Evolutionary conservation across 2,113 vertebrate species (phyloP).

Genomic region (Zosterops japonicus): DNA sequence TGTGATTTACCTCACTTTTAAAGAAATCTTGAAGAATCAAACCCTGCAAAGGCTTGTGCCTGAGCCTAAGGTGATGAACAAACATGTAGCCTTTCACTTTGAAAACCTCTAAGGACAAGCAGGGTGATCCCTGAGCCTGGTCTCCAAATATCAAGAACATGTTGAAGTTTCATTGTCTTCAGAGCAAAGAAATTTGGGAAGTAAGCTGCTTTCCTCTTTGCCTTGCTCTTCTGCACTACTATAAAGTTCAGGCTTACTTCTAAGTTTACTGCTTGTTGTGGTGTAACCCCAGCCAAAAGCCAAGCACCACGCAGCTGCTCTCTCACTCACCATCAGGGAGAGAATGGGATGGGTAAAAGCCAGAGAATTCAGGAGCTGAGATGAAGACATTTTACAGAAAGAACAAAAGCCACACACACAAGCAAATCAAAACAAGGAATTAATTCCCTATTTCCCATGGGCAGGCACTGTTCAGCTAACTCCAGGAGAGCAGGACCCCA

Average conservation of each 20-base stretch:
- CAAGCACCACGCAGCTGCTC: fast-evolving
- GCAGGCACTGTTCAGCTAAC: background rate
- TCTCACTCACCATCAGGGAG: fast-evolving
- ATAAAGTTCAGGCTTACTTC: background rate
- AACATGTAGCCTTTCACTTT: background rate
- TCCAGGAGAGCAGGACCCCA: background rate
- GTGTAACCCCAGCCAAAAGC: background rate
- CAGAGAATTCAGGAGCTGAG: background rate
- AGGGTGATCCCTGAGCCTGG: background rate
- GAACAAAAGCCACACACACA: background rate
- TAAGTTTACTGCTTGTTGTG: background rate
- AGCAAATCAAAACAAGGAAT: background rate
- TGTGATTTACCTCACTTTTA: background rate
- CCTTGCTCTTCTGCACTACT: background rate
- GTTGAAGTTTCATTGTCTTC: background rate
- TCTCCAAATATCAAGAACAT: background rate
- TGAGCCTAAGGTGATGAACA: background rate
- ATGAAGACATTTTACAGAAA: background rate
- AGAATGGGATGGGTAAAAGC: background rate
- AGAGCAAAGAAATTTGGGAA: background rate
- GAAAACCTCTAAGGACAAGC: background rate
- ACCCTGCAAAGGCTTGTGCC: fast-evolving
- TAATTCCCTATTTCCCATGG: background rate
- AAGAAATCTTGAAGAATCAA: background rate
- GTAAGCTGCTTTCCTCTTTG: background rate